Evolutionary conservation across 2,797 vertebrate genomes (phyloP), one percentile per base, ranked within the genome.

Genomic region (Channa striata): DNA sequence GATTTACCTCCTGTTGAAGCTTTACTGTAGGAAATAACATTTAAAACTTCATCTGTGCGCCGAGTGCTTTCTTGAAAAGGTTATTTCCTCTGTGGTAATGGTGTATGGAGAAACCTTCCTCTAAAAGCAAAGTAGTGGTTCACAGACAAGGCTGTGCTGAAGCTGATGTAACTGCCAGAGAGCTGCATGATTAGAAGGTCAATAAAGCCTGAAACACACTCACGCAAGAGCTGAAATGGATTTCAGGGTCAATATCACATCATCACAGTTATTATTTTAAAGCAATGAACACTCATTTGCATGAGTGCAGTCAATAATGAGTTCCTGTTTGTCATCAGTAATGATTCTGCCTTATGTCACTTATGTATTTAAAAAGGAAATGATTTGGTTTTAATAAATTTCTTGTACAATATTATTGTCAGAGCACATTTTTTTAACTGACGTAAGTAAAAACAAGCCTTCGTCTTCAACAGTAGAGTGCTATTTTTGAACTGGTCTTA

Each of bases 171-270:
- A 71, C 74, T 72, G 67, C 72, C 72, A 62, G 69, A 74, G 78
- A 82, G 57, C 51, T 64, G 64, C 62, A 51, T 78, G 85, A 88
- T 83, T 70, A 82, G 76, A 75, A 66, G 75, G 77, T 88, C 89
- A 85, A 84, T 85, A 87, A 67, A 77, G 59, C 53, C 75, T 69
- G 69, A 89, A 83, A 89, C 73, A 76, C 46, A 69, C 78, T 85
- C 69, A 74, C 40, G 52, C 69, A 80, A 81, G 63, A 84, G 85
- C 49, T 75, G 52, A 83, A 91, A 91, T 91, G 75, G 92, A 94
- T 92, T 93, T 93, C 81, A 87, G 83, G 60, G 84, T 93, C 84
- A 85, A 87, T 85, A 92, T 84, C 71, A 76, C 83, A 83, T 87
- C 78, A 72, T 85, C 71, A 76, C 44, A 48, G 65, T 66, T 70